Percentiles rank a stretch among this genome's conserved stretches.
These are phyloP conservation scores for Pelosia muscerda DNA, from an alignment of 2,888 invertebrate genomes.

Conservation along the genomic window DNA sequence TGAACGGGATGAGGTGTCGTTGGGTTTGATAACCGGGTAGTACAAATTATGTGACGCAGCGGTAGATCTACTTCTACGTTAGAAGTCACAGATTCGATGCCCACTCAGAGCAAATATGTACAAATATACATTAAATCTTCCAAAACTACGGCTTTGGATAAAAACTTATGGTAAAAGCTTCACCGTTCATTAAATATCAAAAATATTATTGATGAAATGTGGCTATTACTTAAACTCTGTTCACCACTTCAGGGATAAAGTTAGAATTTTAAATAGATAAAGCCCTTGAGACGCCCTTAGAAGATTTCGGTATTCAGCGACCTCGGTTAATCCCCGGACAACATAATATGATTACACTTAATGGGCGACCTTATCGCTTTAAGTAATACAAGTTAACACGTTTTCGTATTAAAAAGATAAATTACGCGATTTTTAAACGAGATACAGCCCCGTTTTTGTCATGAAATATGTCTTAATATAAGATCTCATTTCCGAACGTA, in stretches of 20 bases:
- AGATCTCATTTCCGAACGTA: constrained; percentile 1
- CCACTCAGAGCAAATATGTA: not conserved
- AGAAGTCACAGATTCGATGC: not conserved
- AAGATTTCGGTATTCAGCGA: not conserved
- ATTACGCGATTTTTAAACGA: not conserved
- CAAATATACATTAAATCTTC: not conserved
- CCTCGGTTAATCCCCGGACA: not conserved
- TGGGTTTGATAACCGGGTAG: not conserved
- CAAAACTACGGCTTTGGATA: not conserved
- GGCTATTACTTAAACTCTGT: not conserved
- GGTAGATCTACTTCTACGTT: not conserved
- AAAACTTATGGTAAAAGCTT: not conserved
- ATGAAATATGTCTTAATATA: constrained; percentile 2
- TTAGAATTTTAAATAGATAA: constrained; percentile 2
- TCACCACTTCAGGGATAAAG: not conserved
- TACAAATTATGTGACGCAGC: not conserved
- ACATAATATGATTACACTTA: constrained; percentile 4
- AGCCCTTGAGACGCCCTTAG: not conserved
- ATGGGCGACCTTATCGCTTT: constrained; percentile 1
- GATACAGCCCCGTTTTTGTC: not conserved
- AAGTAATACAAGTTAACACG: constrained; percentile 1
- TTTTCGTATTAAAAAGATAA: not conserved
- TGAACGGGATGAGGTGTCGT: not conserved
- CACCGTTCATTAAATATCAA: not conserved
- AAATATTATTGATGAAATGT: not conserved